Evolutionary conservation across 2,113 vertebrate species (phyloP).

Genomic region (Ptilorrhoa leucosticta): DNA sequence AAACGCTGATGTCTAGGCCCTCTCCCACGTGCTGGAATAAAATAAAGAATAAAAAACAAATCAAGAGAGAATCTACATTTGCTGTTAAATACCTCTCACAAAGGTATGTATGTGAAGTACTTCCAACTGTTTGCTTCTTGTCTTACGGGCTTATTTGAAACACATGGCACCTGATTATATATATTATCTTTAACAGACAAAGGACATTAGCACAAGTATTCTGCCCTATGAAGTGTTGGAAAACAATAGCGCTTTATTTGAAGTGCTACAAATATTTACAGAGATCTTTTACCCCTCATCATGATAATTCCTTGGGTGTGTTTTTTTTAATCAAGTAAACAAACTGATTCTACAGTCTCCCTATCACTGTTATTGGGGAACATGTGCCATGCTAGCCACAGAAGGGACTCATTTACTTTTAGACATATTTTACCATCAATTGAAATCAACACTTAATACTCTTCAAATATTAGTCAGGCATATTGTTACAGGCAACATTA

Average conservation of each 20-base stretch:
- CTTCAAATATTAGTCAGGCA: neutral
- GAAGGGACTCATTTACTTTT: neutral
- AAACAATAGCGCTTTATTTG: neutral
- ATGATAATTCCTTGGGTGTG: neutral
- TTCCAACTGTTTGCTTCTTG: neutral
- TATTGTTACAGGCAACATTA: constrained; percentile 63
- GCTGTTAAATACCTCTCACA: neutral
- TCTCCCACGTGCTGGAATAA: constrained; percentile 38
- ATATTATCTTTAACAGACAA: neutral
- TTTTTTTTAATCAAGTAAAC: neutral
- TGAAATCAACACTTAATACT: neutral
- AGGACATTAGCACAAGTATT: neutral
- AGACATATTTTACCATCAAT: neutral
- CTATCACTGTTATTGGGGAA: neutral
- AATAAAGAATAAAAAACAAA: neutral
- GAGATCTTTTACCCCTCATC: neutral
- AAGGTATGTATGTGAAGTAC: neutral
- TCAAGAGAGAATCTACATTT: neutral
- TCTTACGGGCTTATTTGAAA: neutral
- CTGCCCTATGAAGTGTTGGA: neutral
- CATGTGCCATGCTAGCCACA: neutral
- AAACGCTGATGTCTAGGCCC: constrained; percentile 35
- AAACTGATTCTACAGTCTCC: neutral
- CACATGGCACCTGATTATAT: neutral
- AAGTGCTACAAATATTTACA: neutral